Base-by-base conservation (phyloP, 2,888 invertebrate genomes). In the Euzetes globulus region DNA sequence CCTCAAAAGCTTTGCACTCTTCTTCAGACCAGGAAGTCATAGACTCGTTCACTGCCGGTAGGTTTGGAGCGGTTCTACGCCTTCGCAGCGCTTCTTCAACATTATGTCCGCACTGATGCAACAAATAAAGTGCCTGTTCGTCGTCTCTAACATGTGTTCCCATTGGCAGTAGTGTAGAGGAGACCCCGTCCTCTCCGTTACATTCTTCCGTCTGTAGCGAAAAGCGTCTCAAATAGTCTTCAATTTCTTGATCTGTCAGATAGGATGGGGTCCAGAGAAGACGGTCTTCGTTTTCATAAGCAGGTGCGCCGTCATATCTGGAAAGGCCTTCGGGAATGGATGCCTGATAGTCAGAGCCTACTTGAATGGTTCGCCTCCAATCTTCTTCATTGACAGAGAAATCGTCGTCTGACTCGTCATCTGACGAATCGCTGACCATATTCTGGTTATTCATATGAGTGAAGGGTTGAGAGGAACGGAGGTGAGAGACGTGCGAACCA, bases 1-100 rank as follows among this genome's bases (percentile, higher is more conserved):
- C 91, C 86, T 99, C 98, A 84, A 99, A 99, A 83, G 94, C 93
- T 74, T 92, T 87, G 83, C 95, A 95, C 82, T 99, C 98, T 81
- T 96, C 95, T 82, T 97, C 96, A 1, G 95, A 94, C 96, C 97
- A 98, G 2, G 92, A 86, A 80, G 91, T 92, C 86, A 90, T 88
- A 0, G 89, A 88, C 80, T 91, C 90, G 37, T 73, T 75, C 33
- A 75, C 75, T 45, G 88, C 86, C 22, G 87, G 87, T 52, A 17
- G 87, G 85, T 78, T 70, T 7, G 88, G 88, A 78, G 90, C 89
- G 81, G 92, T 88, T 70, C 90, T 86, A 75, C 90, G 87, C 72
- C 94, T 86, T 76, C 94, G 84, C 73, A 95, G 83, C 0, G 96
- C 96, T 84, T 96, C 95, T 76, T 95, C 95, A n/a, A 90, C 87